Base-by-base conservation (phyloP, 1,140 invertebrate genomes). In the Antheraea mylitta region DNA sequence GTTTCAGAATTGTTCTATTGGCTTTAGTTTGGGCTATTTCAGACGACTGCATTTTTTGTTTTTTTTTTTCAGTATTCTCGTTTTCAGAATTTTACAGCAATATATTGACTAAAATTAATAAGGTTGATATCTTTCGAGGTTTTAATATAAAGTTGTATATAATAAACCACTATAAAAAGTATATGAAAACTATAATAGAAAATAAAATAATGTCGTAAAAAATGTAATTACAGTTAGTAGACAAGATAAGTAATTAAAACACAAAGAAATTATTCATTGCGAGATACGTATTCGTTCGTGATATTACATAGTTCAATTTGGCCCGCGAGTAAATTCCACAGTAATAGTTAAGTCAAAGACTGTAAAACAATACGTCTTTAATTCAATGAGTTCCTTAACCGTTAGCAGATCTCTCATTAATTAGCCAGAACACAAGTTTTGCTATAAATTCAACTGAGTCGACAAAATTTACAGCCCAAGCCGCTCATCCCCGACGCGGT, bases 371-470 rank as follows among this genome's bases (percentile, higher is more conserved):
- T 77, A 79, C 73, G 73, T 48, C 48, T 75, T 82, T 76, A 82
- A 83, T 82, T 84, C 73, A 82, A 81, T 75, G 79, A 86, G 74
- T 79, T 79, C 71, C 77, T 71, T 71, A 73, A 75, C 76, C 72
- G 75, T 83, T 78, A 79, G 76, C 79, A 83, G 84, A 53, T 53
- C 83, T 86, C 86, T 77, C 87, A 90, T 91, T 90, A 91, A 91
- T 91, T 89, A 91, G 82, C 71, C 73, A 75, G 79, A 86, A 89
- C 81, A 82, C 80, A 91, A 91, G 87, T 91, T 91, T 86, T 71
- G 86, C 87, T 86, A 91, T 91, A 91, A 90, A 91, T 91, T 85
- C 71, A 75, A 73, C 73, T 69, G 76, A 87, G 80, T 81, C 78
- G 77, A 77, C 79, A 72, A 85, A 89, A 85, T 82, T 91, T 88